A percentile compares a stretch with the other conserved stretches of the same genome.
Evolutionary conservation across 2,888 invertebrate species (phyloP).

Genomic region (Microplitis deprimator): DNA sequence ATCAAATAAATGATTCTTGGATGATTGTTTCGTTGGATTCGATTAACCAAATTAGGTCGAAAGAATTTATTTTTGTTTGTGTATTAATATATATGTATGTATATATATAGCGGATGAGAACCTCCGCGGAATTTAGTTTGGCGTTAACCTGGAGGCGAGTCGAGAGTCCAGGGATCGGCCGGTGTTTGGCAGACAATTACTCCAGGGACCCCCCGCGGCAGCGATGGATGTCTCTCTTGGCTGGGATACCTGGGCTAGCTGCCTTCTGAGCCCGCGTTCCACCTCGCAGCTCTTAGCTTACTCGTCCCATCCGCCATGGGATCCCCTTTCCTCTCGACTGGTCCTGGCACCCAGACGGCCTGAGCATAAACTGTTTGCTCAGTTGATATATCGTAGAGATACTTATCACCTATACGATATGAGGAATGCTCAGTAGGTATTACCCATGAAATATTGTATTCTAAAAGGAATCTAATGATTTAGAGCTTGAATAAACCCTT

Average conservation of each 20-base stretch:
- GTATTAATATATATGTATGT: neutral
- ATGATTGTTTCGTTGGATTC: constrained; percentile 21
- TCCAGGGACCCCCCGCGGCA: constrained; percentile 68
- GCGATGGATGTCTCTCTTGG: constrained; percentile 69
- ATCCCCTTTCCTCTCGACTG: constrained; percentile 30
- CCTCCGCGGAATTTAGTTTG: constrained; percentile 61
- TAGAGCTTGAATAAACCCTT: constrained; percentile 36
- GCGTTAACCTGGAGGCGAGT: constrained; percentile 58
- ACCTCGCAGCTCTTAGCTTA: constrained; percentile 9
- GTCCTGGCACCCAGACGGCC: constrained; percentile 44
- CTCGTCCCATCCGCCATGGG: constrained; percentile 41
- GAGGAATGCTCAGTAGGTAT: constrained; percentile 54
- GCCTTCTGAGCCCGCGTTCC: constrained; percentile 36
- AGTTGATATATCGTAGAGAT: constrained; percentile 68
- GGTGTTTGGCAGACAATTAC: constrained; percentile 69
- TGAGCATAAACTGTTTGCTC: constrained; percentile 67
- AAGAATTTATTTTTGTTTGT: neutral
- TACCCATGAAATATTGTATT: constrained; percentile 62
- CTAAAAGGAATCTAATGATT: constrained; percentile 67
- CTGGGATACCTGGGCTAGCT: constrained; percentile 41
- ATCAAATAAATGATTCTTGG: constrained; percentile 12
- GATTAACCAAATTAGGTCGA: constrained; percentile 28
- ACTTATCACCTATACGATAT: constrained; percentile 67
- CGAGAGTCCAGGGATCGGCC: constrained; percentile 58
- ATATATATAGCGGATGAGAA: constrained; percentile 53